A percentile compares a stretch with the other conserved stretches of the same genome.
These are phyloP conservation scores for Aegotheles bennettii DNA, from an alignment of 2,113 vertebrate genomes.

Conservation along the genomic window DNA sequence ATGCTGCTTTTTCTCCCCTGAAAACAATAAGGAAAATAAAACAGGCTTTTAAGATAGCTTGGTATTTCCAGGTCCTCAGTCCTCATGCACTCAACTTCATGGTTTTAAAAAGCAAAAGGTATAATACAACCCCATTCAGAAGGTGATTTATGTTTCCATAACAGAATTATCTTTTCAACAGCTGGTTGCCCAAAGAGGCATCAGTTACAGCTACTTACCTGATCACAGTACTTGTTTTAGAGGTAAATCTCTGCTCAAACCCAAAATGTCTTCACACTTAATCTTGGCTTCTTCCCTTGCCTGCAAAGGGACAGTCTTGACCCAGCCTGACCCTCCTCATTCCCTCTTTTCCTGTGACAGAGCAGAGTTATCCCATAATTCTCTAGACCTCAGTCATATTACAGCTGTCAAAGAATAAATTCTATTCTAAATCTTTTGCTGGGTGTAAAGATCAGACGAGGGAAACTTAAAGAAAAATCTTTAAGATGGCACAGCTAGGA, in stretches of 20 bases:
- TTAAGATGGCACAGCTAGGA: neutral
- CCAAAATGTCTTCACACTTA: neutral
- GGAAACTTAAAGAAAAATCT: neutral
- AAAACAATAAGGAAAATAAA: neutral
- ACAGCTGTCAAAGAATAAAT: neutral
- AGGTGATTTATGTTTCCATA: rapidly evolving
- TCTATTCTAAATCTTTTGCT: neutral
- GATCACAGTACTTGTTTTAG: neutral
- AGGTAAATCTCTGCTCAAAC: neutral
- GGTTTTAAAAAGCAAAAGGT: neutral
- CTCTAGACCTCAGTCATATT: neutral
- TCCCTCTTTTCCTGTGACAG: neutral
- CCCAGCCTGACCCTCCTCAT: neutral
- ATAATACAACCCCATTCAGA: neutral
- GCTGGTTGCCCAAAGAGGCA: neutral
- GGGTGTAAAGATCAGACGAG: rapidly evolving
- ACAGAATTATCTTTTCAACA: neutral
- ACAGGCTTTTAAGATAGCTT: neutral
- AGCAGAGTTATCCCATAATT: neutral
- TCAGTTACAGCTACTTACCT: neutral
- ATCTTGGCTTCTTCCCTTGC: neutral
- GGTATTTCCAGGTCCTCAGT: neutral
- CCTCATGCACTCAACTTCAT: rapidly evolving
- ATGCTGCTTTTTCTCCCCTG: neutral
- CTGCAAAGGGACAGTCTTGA: neutral